phyloP scores from a whole-genome alignment of 1,140 invertebrate species.

The Zaprionus taronus region DNA sequence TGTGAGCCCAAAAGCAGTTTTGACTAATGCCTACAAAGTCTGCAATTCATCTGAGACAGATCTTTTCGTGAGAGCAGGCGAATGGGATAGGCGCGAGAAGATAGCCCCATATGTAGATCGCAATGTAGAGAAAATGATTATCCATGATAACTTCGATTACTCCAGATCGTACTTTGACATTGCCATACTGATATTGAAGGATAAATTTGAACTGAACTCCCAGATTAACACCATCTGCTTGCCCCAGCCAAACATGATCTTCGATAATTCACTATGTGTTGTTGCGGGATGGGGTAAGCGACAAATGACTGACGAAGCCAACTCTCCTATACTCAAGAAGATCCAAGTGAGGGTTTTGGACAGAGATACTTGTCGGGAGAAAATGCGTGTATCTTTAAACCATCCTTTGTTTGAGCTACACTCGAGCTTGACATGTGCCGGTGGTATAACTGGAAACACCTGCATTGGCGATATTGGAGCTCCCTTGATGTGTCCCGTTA shows the following conservation, averaged over 20 bases:
- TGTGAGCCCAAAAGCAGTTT: background rate
- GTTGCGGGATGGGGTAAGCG: background rate
- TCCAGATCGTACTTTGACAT: background rate
- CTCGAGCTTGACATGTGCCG: background rate
- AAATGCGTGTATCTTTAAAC: accelerated
- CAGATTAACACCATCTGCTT: background rate
- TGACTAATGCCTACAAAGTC: background rate
- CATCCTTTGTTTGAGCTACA: background rate
- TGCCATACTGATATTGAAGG: background rate
- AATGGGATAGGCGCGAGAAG: background rate
- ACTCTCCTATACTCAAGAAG: background rate
- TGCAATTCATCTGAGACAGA: background rate
- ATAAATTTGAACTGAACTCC: background rate
- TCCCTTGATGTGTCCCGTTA: background rate
- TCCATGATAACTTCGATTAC: background rate
- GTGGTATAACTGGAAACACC: background rate
- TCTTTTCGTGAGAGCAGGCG: background rate
- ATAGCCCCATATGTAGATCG: background rate
- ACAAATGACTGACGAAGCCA: background rate
- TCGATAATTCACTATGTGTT: background rate
- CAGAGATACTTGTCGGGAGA: background rate
- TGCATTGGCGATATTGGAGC: background rate
- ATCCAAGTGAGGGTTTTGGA: background rate
- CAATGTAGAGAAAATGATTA: background rate
- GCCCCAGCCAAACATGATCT: background rate